phyloP scores from a whole-genome alignment of 2,797 vertebrate species.

The Dallia pectoralis region DNA sequence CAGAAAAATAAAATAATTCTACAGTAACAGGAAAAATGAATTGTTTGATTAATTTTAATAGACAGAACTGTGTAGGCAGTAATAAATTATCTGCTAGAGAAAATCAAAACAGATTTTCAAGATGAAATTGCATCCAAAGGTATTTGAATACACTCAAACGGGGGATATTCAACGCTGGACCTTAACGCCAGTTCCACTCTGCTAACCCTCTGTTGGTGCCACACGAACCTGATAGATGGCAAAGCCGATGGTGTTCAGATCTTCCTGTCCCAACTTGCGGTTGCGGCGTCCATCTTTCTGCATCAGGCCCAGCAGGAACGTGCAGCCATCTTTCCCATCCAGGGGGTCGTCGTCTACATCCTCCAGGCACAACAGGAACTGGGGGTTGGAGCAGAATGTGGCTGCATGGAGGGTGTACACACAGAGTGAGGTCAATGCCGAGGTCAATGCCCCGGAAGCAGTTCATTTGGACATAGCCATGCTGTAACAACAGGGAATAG shows the following conservation, averaged over 20 bases:
- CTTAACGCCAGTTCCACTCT: too few species aligned
- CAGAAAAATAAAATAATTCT: too few species aligned
- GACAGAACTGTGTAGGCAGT: too few species aligned
- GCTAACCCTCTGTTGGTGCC: too few species aligned
- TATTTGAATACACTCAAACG: too few species aligned
- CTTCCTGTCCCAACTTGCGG: conserved; percentile 39
- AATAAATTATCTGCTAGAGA: too few species aligned
- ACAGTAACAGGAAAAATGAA: too few species aligned
- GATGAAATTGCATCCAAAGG: too few species aligned
- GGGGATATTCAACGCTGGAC: too few species aligned
- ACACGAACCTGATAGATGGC: conserved; percentile 57
- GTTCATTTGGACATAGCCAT: background rate
- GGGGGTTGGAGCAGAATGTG: conserved; percentile 63
- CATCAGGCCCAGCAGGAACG: conserved; percentile 57
- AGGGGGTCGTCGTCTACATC: conserved; percentile 57
- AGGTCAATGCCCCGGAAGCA: background rate
- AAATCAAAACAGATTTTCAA: too few species aligned
- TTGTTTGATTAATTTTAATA: too few species aligned
- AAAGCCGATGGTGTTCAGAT: conserved; percentile 58
- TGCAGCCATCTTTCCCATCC: conserved; percentile 44
- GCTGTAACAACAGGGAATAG: background rate
- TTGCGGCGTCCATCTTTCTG: conserved; percentile 53
- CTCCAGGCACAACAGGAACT: conserved; percentile 54
- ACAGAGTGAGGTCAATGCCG: background rate
- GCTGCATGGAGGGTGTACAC: conserved; percentile 30